Evolutionary conservation across 2,888 invertebrate genomes (phyloP).

Genomic region (Phengaris arion): DNA sequence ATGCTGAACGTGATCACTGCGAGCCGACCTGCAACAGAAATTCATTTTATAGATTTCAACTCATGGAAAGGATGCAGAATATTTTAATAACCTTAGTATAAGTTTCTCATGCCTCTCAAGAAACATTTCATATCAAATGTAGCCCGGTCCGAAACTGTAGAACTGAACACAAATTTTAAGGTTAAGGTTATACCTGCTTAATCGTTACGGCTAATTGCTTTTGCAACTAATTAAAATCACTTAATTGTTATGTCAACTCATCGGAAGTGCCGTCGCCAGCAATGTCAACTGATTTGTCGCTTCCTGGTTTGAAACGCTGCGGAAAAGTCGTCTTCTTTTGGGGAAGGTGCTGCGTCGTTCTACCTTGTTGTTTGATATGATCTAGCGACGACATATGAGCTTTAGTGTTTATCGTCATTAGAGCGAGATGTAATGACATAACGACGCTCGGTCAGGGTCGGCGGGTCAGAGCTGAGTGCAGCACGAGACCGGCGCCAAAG

Average conservation of each 20-base stretch:
- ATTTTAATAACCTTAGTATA: too few species aligned
- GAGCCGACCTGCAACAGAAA: constrained; percentile 85
- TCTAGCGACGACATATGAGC: background rate
- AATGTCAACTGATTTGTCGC: background rate
- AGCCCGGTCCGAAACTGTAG: too few species aligned
- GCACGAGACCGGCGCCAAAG: background rate
- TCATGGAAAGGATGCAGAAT: too few species aligned
- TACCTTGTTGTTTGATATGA: background rate
- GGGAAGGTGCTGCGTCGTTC: background rate
- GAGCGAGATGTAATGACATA: constrained; percentile 4
- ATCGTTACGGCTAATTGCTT: background rate
- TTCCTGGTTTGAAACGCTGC: background rate
- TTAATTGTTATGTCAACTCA: background rate
- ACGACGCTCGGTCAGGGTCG: constrained; percentile 8
- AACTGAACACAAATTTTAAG: too few species aligned
- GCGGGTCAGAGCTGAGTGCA: background rate
- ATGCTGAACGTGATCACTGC: constrained; percentile 89
- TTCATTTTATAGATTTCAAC: too few species aligned
- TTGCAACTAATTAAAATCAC: too few species aligned
- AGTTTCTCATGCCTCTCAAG: too few species aligned
- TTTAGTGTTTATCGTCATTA: constrained; percentile 11
- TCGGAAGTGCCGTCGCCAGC: background rate
- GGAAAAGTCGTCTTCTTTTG: background rate
- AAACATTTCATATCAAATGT: too few species aligned
- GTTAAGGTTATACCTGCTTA: background rate